phyloP scores from a whole-genome alignment of 2,113 vertebrate species.

The Ictalurus punctatus region DNA sequence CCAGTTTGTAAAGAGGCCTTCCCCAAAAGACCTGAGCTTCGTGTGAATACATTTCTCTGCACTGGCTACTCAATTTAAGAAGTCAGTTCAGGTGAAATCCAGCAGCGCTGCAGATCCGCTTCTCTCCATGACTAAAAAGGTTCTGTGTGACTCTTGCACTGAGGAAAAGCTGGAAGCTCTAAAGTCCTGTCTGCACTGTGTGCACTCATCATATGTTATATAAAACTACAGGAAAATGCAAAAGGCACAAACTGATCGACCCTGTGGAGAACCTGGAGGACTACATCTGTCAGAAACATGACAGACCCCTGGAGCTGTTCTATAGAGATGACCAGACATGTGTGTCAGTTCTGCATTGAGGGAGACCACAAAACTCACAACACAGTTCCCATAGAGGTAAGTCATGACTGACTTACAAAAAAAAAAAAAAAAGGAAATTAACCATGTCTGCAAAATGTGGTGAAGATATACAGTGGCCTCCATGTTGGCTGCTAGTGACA shows the following conservation, averaged over 20 bases:
- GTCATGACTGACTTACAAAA: background rate
- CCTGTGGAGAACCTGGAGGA: too few relatives aligned
- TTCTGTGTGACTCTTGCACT: background rate
- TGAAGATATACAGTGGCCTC: too few relatives aligned
- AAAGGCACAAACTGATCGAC: background rate
- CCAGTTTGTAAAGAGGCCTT: background rate
- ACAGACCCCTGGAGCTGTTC: too few relatives aligned
- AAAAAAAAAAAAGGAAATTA: too few relatives aligned
- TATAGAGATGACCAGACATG: background rate
- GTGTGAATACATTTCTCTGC: background rate
- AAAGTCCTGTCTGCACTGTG: background rate
- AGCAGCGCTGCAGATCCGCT: background rate
- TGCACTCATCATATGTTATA: background rate
- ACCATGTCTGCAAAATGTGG: too few relatives aligned
- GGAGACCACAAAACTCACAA: background rate
- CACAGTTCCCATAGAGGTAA: slow-evolving; percentile 6
- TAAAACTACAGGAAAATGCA: background rate
- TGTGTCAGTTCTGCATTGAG: background rate
- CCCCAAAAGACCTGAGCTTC: background rate
- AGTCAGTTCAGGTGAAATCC: background rate
- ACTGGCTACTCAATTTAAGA: background rate
- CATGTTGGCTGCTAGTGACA: too few relatives aligned
- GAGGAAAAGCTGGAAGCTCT: background rate
- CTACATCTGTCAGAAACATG: too few relatives aligned
- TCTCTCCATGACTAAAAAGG: background rate